Base-by-base conservation (phyloP, 2,888 invertebrate species). In the Apamea anceps region DNA sequence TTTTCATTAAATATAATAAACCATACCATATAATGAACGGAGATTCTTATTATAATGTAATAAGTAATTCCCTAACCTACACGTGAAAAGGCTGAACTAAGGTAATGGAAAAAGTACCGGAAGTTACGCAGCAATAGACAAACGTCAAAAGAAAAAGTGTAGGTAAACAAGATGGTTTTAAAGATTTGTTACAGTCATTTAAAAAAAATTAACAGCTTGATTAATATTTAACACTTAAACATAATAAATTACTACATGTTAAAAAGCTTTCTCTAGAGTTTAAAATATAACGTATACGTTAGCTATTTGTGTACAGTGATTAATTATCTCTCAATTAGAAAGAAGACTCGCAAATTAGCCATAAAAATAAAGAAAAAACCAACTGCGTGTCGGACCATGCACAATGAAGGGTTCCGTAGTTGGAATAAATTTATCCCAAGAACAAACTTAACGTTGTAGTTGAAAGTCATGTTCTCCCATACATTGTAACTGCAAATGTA, bases 251-350 rank as follows among this genome's bases (percentile, higher is more conserved):
- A 32, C 12, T 32, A 75, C 21, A 45, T 32, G 75, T 60, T 62
- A 32, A 48, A 48, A 48, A n/a, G 51, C 54, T 80, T 63, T 82
- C 60, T 74, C 82, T 25, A 32, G n/a, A 60, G 7, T 28, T 67
- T 42, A 42, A 60, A 48, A 78, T 79, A 37, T n/a, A 45, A 65
- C 37, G 65, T 65, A n/a, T n/a, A 37, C 25, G 5, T 37, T 37
- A 5, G 21, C 4, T 21, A 65, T 63, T 21, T 51, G 2, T 42
- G 2, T 13, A 54, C 45, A 67, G 13, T 67, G 45, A 84, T 78
- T 57, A n/a, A 57, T 71, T 21, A 79, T 81, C 0, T 42, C 5
- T 45, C 7, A 60, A 67, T 83, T 71, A 42, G 48, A 77, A 81
- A 82, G 68, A 76, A 65, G 32, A 63, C 15, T 57, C 28, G 13